Base-by-base conservation (phyloP, 2,888 invertebrate species). In the Mythimna lalbum region DNA sequence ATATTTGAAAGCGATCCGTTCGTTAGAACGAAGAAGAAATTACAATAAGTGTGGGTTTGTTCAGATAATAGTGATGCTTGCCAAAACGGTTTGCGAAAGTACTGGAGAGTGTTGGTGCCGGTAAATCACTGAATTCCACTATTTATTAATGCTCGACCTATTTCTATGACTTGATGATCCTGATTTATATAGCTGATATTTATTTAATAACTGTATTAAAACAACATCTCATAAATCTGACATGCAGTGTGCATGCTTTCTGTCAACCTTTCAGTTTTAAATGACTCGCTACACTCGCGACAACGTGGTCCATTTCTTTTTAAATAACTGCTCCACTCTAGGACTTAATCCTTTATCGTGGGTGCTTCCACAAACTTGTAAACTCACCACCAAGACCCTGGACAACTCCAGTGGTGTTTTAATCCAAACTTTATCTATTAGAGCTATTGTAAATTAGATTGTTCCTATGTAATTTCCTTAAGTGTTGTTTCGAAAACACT, bases 61-160 rank as follows among this genome's bases (percentile, higher is more conserved):
- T 80, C 69, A 81, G 84, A 83, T 70, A 85, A 76, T 82, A 83
- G 89, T 82, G 88, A 85, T 88, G 87, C 86, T 89, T 92, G 93
- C 92, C 92, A 92, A 91, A 88, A 88, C 80, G 80, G 81, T 87
- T 80, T 80, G 85, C 85, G 86, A 88, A 86, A 86, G 85, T 88
- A 88, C 87, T 89, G 88, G 88, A 89, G 84, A 56, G 57, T 64
- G 63, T 61, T 36, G 57, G 82, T 81, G 78, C 78, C 85, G 89
- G 89, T 90, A 90, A 89, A 88, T 86, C 80, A 77, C 69, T 82
- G 80, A 82, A 86, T 87, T 83, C 82, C 79, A 86, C 84, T 84
- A 87, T 88, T 73, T 83, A 86, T 87, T 82, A 82, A 62, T 70
- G 82, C 36, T 80, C 64, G 85, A 84, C 80, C 87, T 81, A 86